Conservation (phyloP, 1,140 invertebrate genomes). For the Papilio xuthus region DNA sequence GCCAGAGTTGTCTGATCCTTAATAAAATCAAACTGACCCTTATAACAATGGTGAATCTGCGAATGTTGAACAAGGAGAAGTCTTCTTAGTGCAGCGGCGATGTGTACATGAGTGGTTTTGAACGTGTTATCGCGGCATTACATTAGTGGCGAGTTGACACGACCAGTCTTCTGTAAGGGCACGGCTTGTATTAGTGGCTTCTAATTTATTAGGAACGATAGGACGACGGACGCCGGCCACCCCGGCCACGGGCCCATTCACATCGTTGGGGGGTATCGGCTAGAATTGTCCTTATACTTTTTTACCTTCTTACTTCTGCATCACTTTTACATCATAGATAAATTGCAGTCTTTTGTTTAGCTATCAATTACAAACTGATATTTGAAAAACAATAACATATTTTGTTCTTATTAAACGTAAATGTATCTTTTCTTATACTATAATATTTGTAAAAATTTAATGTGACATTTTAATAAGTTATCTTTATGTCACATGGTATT, state of each 20-base stretch:
- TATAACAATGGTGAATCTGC: conserved; percentile 28
- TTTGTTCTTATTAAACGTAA: neutral
- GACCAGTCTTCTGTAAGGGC: conserved; percentile 79
- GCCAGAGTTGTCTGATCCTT: conserved; percentile 51
- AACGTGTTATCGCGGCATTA: conserved; percentile 75
- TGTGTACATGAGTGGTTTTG: conserved; percentile 73
- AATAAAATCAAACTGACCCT: conserved; percentile 40
- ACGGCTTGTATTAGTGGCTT: conserved; percentile 76
- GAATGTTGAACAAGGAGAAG: conserved; percentile 47
- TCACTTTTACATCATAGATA: conserved; percentile 24
- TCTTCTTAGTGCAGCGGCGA: conserved; percentile 57
- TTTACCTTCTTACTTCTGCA: conserved; percentile 12
- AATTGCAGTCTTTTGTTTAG: conserved; percentile 10
- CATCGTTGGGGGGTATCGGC: conserved; percentile 58
- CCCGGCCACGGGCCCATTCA: conserved; percentile 75
- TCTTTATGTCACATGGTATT: neutral
- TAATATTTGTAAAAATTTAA: neutral
- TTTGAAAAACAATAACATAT: neutral
- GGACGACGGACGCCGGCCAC: conserved; percentile 78
- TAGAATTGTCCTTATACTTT: conserved; percentile 19
- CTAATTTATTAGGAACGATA: conserved; percentile 81
- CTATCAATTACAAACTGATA: conserved; percentile 20
- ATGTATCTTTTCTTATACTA: neutral
- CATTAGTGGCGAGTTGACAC: conserved; percentile 77
- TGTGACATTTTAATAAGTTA: neutral